Conservation (phyloP, 2,888 invertebrate species). For the Drosophila anomelani region DNA sequence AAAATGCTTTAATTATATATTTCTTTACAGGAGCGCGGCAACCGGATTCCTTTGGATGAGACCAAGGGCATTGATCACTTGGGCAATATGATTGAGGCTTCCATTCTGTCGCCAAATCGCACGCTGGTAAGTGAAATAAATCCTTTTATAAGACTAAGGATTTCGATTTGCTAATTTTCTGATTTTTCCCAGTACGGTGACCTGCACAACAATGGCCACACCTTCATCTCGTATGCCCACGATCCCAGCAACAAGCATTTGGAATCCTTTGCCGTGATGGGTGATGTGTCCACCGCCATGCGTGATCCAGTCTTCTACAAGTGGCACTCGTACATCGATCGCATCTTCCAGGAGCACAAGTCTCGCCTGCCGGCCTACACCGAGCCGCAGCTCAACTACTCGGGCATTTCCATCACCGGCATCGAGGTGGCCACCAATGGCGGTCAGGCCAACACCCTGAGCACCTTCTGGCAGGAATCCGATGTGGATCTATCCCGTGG, state of each 20-base stretch:
- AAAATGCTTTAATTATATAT: fast-evolving
- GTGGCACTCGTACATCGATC: slow-evolving; percentile 92
- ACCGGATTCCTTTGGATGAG: slow-evolving; percentile 87
- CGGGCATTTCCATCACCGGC: slow-evolving; percentile 87
- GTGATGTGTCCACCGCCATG: slow-evolving; percentile 94
- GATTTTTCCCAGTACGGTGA: slow-evolving; percentile 88
- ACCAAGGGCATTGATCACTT: slow-evolving; percentile 90
- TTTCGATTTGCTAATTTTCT: neutral
- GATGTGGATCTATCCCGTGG: slow-evolving; percentile 92
- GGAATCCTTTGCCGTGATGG: slow-evolving; percentile 93
- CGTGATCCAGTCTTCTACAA: slow-evolving; percentile 94
- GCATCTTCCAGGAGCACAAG: slow-evolving; percentile 91
- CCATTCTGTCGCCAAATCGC: slow-evolving; percentile 89
- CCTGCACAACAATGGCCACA: slow-evolving; percentile 90
- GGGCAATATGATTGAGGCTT: slow-evolving; percentile 92
- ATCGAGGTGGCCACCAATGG: slow-evolving; percentile 86
- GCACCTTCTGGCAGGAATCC: slow-evolving; percentile 92
- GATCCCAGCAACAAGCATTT: slow-evolving; percentile 90
- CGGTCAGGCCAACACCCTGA: slow-evolving; percentile 86
- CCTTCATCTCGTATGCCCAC: slow-evolving; percentile 90
- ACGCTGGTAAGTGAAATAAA: slow-evolving; percentile 81
- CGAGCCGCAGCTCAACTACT: slow-evolving; percentile 75
- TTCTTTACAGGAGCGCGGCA: slow-evolving; percentile 86
- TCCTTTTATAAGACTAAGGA: too few species aligned
- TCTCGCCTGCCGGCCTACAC: slow-evolving; percentile 89